These are phyloP conservation scores for Scaptodrosophila latifasciaeformis DNA, from an alignment of 2,888 invertebrate species.

Conservation along the genomic window DNA sequence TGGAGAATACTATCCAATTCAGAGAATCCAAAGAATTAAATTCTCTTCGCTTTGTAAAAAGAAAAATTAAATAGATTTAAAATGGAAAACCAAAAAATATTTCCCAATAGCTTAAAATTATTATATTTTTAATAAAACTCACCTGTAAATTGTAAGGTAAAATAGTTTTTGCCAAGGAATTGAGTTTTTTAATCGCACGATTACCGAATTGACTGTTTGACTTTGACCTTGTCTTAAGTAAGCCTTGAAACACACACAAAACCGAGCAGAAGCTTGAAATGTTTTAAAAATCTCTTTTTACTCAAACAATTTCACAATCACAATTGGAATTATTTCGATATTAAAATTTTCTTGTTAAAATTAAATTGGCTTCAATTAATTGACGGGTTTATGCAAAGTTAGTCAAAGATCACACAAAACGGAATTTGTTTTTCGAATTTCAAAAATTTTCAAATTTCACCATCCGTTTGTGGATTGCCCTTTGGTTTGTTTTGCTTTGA, in stretches of 20 bases:
- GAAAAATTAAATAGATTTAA: not conserved
- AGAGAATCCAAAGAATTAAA: no score
- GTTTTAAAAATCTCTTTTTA: not conserved
- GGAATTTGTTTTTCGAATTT: not conserved
- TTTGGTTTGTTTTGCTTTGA: conserved; percentile 8
- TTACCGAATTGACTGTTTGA: no score
- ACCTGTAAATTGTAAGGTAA: conserved; percentile 3
- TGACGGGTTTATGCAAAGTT: no score
- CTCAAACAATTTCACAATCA: not conserved
- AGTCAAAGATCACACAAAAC: not conserved
- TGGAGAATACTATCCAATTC: no score
- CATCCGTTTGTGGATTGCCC: not conserved
- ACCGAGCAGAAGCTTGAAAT: no score
- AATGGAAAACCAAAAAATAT: no score
- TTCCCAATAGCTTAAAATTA: not conserved
- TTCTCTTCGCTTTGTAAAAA: not conserved
- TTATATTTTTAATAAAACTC: not conserved
- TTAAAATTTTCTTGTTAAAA: not conserved
- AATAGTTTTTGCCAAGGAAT: not conserved
- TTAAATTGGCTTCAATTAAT: conserved; percentile 5
- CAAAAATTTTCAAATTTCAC: not conserved
- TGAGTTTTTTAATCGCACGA: conserved; percentile 1
- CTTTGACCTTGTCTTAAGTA: no score
- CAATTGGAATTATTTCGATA: no score
- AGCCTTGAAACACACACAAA: no score